phyloP scores from a whole-genome alignment of 2,113 vertebrate genomes.

The Clupea harengus region DNA sequence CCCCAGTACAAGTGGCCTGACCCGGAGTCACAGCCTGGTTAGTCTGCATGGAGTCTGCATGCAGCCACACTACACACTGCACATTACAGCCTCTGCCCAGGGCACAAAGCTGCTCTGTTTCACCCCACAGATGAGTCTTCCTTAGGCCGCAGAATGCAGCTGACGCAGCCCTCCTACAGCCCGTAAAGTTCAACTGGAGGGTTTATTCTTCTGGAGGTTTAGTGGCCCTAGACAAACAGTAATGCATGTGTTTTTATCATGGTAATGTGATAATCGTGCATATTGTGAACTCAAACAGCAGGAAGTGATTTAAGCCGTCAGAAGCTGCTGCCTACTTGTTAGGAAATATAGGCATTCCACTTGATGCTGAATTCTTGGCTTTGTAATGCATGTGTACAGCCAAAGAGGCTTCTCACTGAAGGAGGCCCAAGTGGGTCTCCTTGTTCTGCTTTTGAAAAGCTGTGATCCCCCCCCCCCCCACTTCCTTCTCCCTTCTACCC shows the following conservation, averaged over 20 bases:
- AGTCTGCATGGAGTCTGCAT: slow-evolving; percentile 57
- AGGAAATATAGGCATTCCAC: neutral
- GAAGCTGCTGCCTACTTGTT: neutral
- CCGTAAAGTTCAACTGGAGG: slow-evolving; percentile 2
- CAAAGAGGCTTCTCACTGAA: neutral
- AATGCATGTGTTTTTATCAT: neutral
- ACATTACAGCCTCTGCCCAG: neutral
- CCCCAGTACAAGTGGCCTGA: slow-evolving; percentile 68
- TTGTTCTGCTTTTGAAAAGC: neutral
- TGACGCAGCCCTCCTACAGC: neutral
- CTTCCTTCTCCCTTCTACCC: slow-evolving; percentile 57
- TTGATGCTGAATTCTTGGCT: neutral
- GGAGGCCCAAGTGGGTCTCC: neutral
- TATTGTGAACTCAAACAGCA: neutral
- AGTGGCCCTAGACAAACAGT: neutral
- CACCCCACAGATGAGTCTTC: neutral
- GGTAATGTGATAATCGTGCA: slow-evolving; percentile 7
- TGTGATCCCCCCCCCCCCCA: neutral
- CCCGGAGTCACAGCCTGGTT: slow-evolving; percentile 86
- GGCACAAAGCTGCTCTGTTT: slow-evolving; percentile 15
- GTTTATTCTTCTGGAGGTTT: neutral
- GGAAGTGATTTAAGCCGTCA: neutral
- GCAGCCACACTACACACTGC: neutral
- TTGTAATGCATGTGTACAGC: neutral
- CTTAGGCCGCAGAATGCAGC: slow-evolving; percentile 6